Evolutionary conservation across 2,797 vertebrate genomes (phyloP).

Genomic region (Hippopotamyrus pictus): DNA sequence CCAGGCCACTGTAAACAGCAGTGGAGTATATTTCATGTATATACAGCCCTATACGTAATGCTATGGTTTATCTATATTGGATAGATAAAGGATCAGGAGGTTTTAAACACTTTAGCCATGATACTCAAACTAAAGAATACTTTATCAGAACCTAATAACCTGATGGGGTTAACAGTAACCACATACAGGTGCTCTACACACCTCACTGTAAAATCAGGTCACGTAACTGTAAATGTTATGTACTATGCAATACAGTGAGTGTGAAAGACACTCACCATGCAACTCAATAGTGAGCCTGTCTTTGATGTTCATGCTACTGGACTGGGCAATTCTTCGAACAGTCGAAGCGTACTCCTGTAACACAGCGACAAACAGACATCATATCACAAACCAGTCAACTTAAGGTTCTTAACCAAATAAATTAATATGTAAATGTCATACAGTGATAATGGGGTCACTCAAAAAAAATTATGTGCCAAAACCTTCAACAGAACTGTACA

Average conservation of each 20-base stretch:
- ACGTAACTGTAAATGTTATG: neutral
- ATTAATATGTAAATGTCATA: neutral
- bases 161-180: neutral
- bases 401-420: neutral
- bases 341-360: conserved; percentile 84
- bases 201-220: neutral
- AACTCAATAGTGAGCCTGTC: conserved; percentile 88
- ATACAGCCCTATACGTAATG: neutral
- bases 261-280: conserved; percentile 66
- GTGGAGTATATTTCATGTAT: neutral
- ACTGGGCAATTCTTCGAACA: conserved; percentile 78
- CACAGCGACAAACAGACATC: neutral
- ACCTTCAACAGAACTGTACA: neutral
- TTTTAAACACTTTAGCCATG: neutral
- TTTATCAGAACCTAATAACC: neutral
- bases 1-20: neutral
- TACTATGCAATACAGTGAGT: neutral
- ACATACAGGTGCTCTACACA: neutral
- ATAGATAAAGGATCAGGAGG: neutral
- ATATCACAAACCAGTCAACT: neutral
- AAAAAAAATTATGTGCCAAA: neutral
- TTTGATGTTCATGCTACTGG: conserved; percentile 75
- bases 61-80: neutral
- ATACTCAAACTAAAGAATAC: neutral
- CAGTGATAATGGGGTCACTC: neutral